Evolutionary conservation across 92 coral and sea anemone species (phyloP), one percentile per base, ranked within the genome.

Genomic region (Epizoanthus ramosus): DNA sequence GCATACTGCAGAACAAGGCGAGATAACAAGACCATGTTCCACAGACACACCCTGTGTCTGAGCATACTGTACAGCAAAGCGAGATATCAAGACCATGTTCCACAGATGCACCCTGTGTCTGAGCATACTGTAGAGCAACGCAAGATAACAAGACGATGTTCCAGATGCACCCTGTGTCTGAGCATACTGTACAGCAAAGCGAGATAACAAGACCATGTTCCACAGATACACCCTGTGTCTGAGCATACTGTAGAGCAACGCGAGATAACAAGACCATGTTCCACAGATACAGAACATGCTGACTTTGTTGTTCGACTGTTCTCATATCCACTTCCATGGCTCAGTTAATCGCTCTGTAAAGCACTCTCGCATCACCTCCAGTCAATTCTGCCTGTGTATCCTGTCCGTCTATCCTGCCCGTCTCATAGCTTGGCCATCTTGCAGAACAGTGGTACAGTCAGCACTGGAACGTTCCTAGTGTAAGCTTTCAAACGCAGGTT

Each of bases 401-500:
- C 43, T 18, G 35, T 35, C 13, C n/a, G 52, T 59, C 71, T 71
- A n/a, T n/a, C n/a, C 43, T 18, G 35, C 59, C 13, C n/a, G 52
- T 59, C 71, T 71, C 31, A 90, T 63, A 90, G 79, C 67, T 79
- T 66, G 50, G 93, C 93, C 98, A 95, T 95, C 84, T 90, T 89
- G 57, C 92, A 85, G 84, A 93, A 93, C 88, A 87, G 96, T 24
- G 94, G 96, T 4, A 93, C 94, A 18, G 91, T 89, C 14, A 93
- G 81, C 16, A 93, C 98, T 17, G 98, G 98, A 0, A 93, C 95
- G 81, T 93, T 93, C 71, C 97, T 92, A 71, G 97, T 92, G 92
- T 91, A 88, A 63, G 97, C 98, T 73, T 94, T 96, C 45, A 96
- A 79, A 19, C 99, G 90, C 21, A 96, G 88, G 86, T 94, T 96